These are phyloP conservation scores for Mirza zaza DNA, from an alignment of 2,113 vertebrate species.

Conservation along the genomic window DNA sequence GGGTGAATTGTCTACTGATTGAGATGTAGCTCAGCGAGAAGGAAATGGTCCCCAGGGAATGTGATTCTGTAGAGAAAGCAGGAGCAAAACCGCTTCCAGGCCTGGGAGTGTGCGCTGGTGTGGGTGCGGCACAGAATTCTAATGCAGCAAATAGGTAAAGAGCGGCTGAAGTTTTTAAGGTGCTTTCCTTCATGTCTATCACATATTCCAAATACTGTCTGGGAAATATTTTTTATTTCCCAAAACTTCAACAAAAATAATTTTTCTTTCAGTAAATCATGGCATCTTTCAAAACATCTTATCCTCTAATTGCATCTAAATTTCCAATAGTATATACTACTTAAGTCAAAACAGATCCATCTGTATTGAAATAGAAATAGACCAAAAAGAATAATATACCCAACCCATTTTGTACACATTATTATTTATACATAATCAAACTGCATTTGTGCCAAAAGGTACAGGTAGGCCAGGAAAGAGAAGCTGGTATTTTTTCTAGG, in stretches of 20 bases:
- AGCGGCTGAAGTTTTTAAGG: neutral
- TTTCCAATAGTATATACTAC: neutral
- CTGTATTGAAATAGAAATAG: neutral
- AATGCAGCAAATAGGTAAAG: conserved; percentile 18
- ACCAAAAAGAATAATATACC: neutral
- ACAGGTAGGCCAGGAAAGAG: no score
- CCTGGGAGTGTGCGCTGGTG: conserved; percentile 24
- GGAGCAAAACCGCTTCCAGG: conserved; percentile 59
- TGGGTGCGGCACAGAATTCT: conserved; percentile 46
- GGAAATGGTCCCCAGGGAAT: conserved; percentile 76
- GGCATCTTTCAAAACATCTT: neutral
- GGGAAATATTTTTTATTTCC: neutral
- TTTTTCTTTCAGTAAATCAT: neutral
- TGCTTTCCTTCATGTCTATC: neutral
- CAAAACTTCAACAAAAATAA: neutral
- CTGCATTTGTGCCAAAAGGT: neutral
- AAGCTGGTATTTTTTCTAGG: no score
- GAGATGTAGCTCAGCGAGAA: conserved; percentile 79
- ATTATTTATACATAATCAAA: neutral
- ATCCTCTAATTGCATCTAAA: neutral
- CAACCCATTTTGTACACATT: neutral
- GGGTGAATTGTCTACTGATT: conserved; percentile 80
- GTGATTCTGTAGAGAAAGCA: conserved; percentile 69
- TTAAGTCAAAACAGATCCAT: neutral
- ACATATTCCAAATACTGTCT: neutral